These are phyloP conservation scores for Entomyzon cyanotis DNA, from an alignment of 2,113 vertebrate species.

Conservation along the genomic window DNA sequence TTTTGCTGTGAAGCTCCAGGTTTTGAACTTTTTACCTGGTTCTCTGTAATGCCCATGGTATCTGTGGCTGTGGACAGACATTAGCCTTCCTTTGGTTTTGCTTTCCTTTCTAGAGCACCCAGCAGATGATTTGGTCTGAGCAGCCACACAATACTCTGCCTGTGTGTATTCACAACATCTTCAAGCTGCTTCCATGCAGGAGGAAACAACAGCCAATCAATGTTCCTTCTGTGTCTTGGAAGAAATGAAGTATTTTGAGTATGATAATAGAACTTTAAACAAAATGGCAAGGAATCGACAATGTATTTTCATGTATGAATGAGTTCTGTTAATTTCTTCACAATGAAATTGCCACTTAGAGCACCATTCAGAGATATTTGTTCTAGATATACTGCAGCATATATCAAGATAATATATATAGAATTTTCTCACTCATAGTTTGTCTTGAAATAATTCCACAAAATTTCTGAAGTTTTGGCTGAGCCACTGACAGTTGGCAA, in stretches of 20 bases:
- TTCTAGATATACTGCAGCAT: not conserved
- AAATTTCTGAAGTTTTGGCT: not conserved
- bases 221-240: constrained; percentile 48
- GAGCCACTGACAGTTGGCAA: not conserved
- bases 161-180: not conserved
- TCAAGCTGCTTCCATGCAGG: not conserved
- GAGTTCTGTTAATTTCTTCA: constrained; percentile 18
- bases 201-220: constrained; percentile 19
- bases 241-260: not conserved
- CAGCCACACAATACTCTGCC: constrained; percentile 10
- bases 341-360: not conserved
- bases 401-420: not conserved
- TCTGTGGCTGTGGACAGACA: not conserved
- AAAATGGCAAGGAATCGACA: not conserved
- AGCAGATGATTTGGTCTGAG: constrained; percentile 3
- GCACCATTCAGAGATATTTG: not conserved
- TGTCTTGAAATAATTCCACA: constrained; percentile 1
- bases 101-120: not conserved
- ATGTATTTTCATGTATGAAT: not conserved
- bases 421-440: not conserved
- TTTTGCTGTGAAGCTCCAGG: not conserved
- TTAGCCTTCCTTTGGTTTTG: not conserved
- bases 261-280: not conserved
- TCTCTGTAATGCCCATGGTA: not conserved
- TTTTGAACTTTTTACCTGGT: not conserved